Conservation (phyloP, 2,888 invertebrate genomes). For the Drosophila meridionalis region DNA sequence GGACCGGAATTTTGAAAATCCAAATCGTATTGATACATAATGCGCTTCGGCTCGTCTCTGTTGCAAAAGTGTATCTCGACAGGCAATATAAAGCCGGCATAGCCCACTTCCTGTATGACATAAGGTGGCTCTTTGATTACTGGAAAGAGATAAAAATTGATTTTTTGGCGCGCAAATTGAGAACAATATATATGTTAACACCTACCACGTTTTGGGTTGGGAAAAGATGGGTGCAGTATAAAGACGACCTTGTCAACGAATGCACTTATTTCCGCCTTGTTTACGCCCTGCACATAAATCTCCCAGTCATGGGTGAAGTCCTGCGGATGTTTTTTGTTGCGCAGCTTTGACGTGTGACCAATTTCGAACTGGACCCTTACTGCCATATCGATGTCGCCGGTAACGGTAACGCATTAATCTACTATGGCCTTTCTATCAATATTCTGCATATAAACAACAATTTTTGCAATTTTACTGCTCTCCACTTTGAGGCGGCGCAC, state of each 20-base stretch:
- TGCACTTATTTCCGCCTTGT: conserved; percentile 93
- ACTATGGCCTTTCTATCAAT: conserved; percentile 16
- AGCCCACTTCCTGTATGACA: conserved; percentile 95
- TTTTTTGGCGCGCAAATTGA: conserved; percentile 42
- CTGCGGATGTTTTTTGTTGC: conserved; percentile 92
- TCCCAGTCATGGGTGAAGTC: conserved; percentile 99
- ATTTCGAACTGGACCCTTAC: conserved; percentile 95
- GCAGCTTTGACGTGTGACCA: conserved; percentile 94
- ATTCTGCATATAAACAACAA: conserved; percentile 58
- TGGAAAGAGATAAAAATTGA: conserved; percentile 85
- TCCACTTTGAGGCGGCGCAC: conserved; percentile 48
- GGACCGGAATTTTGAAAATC: conserved; percentile 91
- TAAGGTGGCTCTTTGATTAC: conserved; percentile 97
- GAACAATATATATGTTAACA: conserved; percentile 5
- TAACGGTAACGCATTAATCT: conserved; percentile 45
- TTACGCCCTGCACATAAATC: conserved; percentile 95
- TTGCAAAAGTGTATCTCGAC: conserved; percentile 96
- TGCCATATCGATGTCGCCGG: conserved; percentile 85
- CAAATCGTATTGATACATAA: conserved; percentile 93
- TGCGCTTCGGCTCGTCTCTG: conserved; percentile 95
- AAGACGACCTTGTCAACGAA: conserved; percentile 98
- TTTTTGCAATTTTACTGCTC: conserved; percentile 12
- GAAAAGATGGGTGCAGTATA: conserved; percentile 95
- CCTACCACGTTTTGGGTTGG: conserved; percentile 95
- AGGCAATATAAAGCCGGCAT: conserved; percentile 95